phyloP scores from a whole-genome alignment of 2,797 vertebrate species.

The Setipinna tenuifilis region DNA sequence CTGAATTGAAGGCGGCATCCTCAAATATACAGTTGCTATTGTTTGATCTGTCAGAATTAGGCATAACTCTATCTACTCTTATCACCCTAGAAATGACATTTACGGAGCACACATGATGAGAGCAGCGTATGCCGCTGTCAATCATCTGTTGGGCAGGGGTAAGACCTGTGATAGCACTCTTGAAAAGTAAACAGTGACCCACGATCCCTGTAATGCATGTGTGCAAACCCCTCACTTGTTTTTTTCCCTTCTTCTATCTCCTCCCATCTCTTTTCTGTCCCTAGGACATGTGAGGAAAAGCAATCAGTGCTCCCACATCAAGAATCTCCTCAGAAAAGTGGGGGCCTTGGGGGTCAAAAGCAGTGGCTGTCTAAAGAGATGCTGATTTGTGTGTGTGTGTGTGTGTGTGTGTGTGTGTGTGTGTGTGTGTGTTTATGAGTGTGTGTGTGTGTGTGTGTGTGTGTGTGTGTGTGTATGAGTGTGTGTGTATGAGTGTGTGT shows the following conservation, averaged over 20 bases:
- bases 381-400: not conserved
- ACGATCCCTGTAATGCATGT: conserved; percentile 56
- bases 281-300: conserved; percentile 59
- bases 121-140: conserved; percentile 68
- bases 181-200: conserved; percentile 68
- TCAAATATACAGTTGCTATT: not conserved
- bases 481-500: not conserved
- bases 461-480: not conserved
- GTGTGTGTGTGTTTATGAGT: not conserved
- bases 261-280: conserved; percentile 40
- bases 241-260: not conserved
- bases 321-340: not conserved
- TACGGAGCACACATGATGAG: conserved; percentile 49
- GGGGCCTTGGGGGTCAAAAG: not conserved
- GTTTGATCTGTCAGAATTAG: not conserved
- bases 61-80: not conserved
- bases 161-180: conserved; percentile 62
- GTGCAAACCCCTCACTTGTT: not conserved
- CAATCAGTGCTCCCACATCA: conserved; percentile 60
- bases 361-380: not conserved
- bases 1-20: too few species aligned
- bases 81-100: conserved; percentile 42
- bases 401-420: not conserved
- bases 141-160: not conserved
- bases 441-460: not conserved